Evolutionary conservation across 2,888 invertebrate genomes (phyloP).

Genomic region (Melanophora roralis): DNA sequence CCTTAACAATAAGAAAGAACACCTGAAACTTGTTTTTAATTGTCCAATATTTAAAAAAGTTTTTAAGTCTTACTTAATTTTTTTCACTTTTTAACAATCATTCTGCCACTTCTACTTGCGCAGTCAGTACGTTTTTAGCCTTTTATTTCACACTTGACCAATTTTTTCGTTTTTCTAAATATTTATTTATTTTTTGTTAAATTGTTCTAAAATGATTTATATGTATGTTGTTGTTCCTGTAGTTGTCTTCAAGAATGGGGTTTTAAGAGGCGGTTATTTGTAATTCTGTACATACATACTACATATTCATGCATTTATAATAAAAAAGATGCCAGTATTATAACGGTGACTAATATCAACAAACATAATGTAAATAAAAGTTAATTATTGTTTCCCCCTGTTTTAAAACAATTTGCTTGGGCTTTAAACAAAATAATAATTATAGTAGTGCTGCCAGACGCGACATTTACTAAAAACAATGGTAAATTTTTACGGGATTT

Average conservation of each 20-base stretch:
- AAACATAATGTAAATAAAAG: too few species aligned
- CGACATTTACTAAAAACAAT: neutral
- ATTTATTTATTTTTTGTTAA: constrained; percentile 8
- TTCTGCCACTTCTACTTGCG: constrained; percentile 45
- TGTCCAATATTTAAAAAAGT: neutral
- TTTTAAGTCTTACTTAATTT: constrained; percentile 1
- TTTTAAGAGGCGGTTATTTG: constrained; percentile 34
- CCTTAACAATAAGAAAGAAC: neutral
- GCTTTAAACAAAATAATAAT: neutral
- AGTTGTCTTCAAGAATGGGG: constrained; percentile 32
- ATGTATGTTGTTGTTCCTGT: constrained; percentile 20
- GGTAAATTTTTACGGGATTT: too few species aligned
- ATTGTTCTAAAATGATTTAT: neutral
- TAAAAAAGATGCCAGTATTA: too few species aligned
- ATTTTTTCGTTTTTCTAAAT: constrained; percentile 31
- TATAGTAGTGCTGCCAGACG: neutral
- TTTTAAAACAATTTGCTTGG: constrained; percentile 7
- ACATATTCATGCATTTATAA: too few species aligned
- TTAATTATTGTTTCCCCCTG: too few species aligned
- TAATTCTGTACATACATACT: neutral
- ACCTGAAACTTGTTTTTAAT: neutral
- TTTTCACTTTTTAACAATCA: too few species aligned
- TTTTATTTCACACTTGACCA: constrained; percentile 51
- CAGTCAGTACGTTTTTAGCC: constrained; percentile 17
- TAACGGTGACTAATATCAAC: constrained; percentile 28